Percentiles rank a stretch among this genome's conserved stretches.
phyloP scores from a whole-genome alignment of 1,140 invertebrate genomes.

The Monomorium pharaonis region DNA sequence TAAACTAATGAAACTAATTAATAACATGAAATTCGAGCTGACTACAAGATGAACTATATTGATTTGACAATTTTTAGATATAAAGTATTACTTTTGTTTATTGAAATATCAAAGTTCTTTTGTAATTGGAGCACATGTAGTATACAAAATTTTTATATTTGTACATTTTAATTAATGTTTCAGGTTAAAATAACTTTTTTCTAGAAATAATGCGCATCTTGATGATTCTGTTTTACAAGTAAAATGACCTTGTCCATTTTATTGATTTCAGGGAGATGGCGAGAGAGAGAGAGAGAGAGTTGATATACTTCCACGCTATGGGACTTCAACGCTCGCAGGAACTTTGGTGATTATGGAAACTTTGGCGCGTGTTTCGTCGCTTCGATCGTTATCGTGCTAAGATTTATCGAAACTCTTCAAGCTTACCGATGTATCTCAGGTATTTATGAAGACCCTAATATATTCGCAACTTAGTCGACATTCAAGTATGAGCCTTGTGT shows the following conservation, averaged over 20 bases:
- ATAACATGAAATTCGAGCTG: not conserved
- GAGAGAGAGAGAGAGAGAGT: not conserved
- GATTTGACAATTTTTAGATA: not conserved
- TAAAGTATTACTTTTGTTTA: not conserved
- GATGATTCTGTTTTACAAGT: not conserved
- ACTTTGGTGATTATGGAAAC: constrained; percentile 50
- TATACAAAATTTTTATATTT: not conserved
- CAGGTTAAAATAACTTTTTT: not conserved
- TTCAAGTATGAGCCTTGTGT: not conserved
- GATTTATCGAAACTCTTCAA: constrained; percentile 50
- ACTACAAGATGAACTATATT: not conserved
- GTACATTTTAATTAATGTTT: not conserved
- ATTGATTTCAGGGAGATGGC: constrained; percentile 34
- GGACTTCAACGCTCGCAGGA: not conserved
- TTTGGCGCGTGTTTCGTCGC: constrained; percentile 35
- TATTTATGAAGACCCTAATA: constrained; percentile 25
- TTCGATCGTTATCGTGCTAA: constrained; percentile 44
- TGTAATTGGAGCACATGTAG: not conserved
- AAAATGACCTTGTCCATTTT: constrained; percentile 31
- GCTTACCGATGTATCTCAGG: constrained; percentile 36
- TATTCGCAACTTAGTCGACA: not conserved
- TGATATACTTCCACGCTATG: not conserved
- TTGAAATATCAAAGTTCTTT: not conserved
- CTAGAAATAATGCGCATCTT: not conserved
- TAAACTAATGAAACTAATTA: not conserved